Percentiles rank a stretch among this genome's conserved stretches.
Conservation (phyloP, 2,113 vertebrate genomes). For the Micromys minutus region DNA sequence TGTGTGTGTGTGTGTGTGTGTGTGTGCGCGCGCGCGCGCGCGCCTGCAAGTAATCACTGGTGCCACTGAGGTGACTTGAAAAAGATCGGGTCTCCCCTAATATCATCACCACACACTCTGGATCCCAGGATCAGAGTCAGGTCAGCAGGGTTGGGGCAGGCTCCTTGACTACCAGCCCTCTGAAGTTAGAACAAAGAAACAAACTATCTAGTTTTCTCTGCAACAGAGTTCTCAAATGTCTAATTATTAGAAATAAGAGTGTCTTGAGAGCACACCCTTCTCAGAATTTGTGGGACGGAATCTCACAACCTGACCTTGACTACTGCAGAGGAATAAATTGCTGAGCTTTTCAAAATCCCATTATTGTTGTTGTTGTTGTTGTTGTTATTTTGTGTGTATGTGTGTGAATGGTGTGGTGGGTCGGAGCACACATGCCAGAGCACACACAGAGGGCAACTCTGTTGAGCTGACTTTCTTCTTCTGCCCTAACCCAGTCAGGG, state of each 20-base stretch:
- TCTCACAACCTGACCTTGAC: conserved; percentile 27
- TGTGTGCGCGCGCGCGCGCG: too few relatives aligned
- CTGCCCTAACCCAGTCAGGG: not conserved
- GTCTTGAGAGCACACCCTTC: not conserved
- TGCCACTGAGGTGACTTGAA: too few relatives aligned
- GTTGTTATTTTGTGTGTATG: not conserved
- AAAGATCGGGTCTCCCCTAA: not conserved
- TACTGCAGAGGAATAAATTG: conserved; percentile 56
- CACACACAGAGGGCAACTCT: too few relatives aligned
- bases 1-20: too few relatives aligned
- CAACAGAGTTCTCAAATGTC: conserved; percentile 44
- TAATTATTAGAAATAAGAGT: conserved; percentile 48
- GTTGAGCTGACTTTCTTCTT: too few relatives aligned
- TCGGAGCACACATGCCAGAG: not conserved
- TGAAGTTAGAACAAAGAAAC: not conserved
- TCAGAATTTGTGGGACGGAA: conserved; percentile 50
- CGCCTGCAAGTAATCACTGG: too few relatives aligned
- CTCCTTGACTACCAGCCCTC: too few relatives aligned
- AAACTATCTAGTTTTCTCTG: conserved; percentile 42
- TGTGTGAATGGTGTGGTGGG: too few relatives aligned
- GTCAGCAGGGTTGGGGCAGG: too few relatives aligned
- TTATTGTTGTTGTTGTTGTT: too few relatives aligned
- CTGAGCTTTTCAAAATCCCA: not conserved
- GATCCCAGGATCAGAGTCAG: not conserved
- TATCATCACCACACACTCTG: not conserved